Conservation (phyloP, 2,797 vertebrate genomes). For the Nannoperca australis region DNA sequence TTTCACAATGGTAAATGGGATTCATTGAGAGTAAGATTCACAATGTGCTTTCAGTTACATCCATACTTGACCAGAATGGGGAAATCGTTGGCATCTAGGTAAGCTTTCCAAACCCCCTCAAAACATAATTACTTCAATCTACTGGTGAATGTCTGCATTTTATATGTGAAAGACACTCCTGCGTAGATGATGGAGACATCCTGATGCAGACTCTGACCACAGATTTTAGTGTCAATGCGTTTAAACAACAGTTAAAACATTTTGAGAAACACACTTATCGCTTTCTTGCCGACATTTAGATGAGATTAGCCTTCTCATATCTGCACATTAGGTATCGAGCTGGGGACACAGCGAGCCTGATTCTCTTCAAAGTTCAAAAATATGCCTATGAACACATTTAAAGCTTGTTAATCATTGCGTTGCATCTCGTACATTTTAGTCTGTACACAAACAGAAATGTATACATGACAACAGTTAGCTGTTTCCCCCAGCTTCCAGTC, state of each 20-base stretch:
- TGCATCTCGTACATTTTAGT: background rate
- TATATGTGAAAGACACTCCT: conserved; percentile 16
- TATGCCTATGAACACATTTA: background rate
- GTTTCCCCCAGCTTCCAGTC: no score
- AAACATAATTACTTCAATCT: conserved; percentile 36
- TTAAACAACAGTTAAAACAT: background rate
- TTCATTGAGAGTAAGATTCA: conserved; percentile 33
- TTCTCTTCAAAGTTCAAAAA: background rate
- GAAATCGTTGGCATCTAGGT: conserved; percentile 34
- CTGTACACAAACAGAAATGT: background rate
- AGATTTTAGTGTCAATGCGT: background rate
- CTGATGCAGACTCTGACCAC: background rate
- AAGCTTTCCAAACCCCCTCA: conserved; percentile 30
- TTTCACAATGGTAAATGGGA: conserved; percentile 51
- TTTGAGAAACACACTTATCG: background rate
- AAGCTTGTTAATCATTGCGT: background rate
- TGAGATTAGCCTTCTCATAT: no score
- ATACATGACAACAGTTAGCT: background rate
- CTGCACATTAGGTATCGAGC: background rate
- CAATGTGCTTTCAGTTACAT: conserved; percentile 60
- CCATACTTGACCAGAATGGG: conserved; percentile 25
- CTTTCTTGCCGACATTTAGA: no score
- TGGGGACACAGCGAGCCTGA: no score
- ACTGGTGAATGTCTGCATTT: conserved; percentile 33
- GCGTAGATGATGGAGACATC: conserved; percentile 19